Evolutionary conservation across 2,797 vertebrate genomes (phyloP).

Genomic region (Parotocinclus haroldoi): DNA sequence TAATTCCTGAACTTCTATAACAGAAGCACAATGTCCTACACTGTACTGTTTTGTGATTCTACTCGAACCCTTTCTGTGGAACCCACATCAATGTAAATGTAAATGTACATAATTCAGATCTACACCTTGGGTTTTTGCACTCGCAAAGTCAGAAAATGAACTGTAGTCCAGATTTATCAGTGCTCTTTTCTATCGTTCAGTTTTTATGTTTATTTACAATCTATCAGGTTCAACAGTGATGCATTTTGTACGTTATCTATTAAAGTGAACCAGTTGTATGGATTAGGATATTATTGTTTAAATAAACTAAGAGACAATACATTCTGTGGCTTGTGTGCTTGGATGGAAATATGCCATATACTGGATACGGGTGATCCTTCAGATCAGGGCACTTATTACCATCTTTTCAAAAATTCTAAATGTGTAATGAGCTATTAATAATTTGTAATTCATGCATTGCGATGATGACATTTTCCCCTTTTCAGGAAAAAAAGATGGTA

Average conservation of each 20-base stretch:
- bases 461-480: too few relatives aligned
- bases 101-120: constrained; percentile 38
- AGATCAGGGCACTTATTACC: too few relatives aligned
- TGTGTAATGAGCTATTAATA: too few relatives aligned
- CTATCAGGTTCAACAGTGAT: constrained; percentile 8
- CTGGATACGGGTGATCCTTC: too few relatives aligned
- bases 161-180: constrained; percentile 34
- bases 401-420: too few relatives aligned
- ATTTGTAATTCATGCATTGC: too few relatives aligned
- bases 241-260: constrained; percentile 10
- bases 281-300: constrained; percentile 26
- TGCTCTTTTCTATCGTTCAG: not conserved
- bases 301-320: constrained; percentile 23
- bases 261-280: constrained; percentile 14
- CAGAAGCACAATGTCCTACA: not conserved
- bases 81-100: constrained; percentile 32
- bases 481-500: too few relatives aligned
- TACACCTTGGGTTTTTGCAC: constrained; percentile 46
- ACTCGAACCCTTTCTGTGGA: not conserved
- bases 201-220: constrained; percentile 11
- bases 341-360: too few relatives aligned
- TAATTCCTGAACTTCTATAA: not conserved
- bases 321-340: not conserved
- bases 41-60: constrained; percentile 7
- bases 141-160: constrained; percentile 32